Percentiles rank a stretch among this genome's conserved stretches.
These are phyloP conservation scores for Chlamydotis undulata DNA, from an alignment of 2,113 vertebrate genomes.

Conservation along the genomic window DNA sequence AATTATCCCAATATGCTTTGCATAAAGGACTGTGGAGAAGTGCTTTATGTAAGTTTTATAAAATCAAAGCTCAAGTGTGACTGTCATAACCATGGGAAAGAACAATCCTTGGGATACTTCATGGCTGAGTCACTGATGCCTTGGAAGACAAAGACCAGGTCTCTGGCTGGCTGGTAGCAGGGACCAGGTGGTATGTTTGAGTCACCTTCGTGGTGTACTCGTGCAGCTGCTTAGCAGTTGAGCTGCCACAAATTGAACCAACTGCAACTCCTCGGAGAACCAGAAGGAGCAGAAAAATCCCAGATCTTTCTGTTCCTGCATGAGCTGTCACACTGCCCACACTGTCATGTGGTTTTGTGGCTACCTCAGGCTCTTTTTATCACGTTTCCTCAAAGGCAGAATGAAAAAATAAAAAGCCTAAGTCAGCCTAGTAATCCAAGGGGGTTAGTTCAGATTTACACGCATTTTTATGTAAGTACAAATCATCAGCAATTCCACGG, in stretches of 20 bases:
- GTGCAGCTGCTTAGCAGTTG: not conserved
- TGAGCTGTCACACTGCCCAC: not conserved
- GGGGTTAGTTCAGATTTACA: not conserved
- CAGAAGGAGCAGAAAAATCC: not conserved
- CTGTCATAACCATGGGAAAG: not conserved
- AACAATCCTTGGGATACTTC: not conserved
- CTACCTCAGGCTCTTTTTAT: not conserved
- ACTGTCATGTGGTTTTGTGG: not conserved
- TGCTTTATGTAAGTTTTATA: not conserved
- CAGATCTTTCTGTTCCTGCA: not conserved
- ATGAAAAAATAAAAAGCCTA: not conserved
- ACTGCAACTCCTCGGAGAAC: not conserved
- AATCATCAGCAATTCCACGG: not conserved
- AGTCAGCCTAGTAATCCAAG: not conserved
- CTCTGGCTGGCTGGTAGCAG: not conserved
- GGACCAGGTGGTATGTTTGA: not conserved
- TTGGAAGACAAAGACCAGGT: not conserved
- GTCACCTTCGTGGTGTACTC: not conserved
- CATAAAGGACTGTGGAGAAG: not conserved
- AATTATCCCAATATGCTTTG: not conserved
- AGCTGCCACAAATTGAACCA: not conserved
- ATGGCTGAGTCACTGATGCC: not conserved
- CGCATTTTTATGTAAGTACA: not conserved
- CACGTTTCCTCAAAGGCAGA: not conserved
- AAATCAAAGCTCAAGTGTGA: not conserved